These are phyloP conservation scores for Sebastiscus tertius DNA, from an alignment of 2,797 vertebrate species.

Conservation along the genomic window DNA sequence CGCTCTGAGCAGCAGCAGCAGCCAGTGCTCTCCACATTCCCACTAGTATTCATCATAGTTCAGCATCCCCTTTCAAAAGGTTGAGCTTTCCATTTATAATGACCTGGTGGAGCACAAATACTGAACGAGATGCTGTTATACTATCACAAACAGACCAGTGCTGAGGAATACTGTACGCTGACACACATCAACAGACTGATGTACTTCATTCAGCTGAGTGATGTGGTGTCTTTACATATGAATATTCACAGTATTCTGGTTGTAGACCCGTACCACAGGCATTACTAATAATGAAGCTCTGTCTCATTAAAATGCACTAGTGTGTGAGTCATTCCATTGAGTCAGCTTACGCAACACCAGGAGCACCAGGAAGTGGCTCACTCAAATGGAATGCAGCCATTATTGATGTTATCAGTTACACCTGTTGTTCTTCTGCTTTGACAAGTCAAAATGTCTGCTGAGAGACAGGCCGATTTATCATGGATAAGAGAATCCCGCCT, in stretches of 20 bases:
- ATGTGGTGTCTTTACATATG: not conserved
- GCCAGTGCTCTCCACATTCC: not conserved
- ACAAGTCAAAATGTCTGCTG: not conserved
- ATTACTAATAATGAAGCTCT: not conserved
- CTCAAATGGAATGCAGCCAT: not conserved
- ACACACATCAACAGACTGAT: not conserved
- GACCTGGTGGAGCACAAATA: not conserved
- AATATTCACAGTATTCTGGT: not conserved
- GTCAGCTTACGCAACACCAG: not conserved
- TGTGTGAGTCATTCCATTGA: not conserved
- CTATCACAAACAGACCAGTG: not conserved
- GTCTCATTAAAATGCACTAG: not conserved
- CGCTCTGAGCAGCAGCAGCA: conserved; percentile 1
- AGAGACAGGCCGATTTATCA: not conserved
- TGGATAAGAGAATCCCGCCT: not conserved
- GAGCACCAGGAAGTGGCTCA: not conserved
- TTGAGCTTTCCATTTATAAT: not conserved
- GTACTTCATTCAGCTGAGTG: not conserved
- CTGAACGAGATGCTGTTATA: not conserved
- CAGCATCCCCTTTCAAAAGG: not conserved
- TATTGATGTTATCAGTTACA: not conserved
- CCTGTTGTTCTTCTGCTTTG: not conserved
- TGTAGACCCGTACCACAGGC: not conserved
- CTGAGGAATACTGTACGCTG: not conserved
- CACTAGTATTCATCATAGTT: not conserved